Evolutionary conservation across 2,113 vertebrate genomes (phyloP), one percentile per base, ranked within the genome.

Genomic region (Pterophyllum scalare): DNA sequence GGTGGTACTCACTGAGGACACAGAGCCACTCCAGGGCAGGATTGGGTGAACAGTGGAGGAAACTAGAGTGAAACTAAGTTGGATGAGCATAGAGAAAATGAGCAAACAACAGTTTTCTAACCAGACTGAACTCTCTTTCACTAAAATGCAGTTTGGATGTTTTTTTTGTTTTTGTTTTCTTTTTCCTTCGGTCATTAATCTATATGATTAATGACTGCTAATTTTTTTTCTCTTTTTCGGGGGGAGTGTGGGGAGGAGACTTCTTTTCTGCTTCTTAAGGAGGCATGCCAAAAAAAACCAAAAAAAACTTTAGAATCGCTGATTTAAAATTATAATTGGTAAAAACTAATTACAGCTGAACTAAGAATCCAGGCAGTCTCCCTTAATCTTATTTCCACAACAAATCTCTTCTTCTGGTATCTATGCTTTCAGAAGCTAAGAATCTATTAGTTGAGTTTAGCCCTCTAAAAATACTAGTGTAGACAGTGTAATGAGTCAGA

Each of bases 401-500:
- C 80, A 79, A 89, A 82, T 26, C 46, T 58, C 7, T 4, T 56
- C 22, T 86, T 89, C 28, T 67, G 82, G 38, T 43, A 78, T 70
- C 19, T 81, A 61, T 67, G 80, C 77, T 86, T 67, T 92, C 70
- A 87, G 62, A 84, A 74, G 77, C 61, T 46, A 84, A 88, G 15
- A 83, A 80, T 77, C 26, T 28, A 70, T 86, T 79, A 79, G 81
- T 88, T 80, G 75, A 79, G 49, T 80, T 82, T 43, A 77, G 14
- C 35, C 38, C 22, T 33, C 76, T 77, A 77, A 89, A 90, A 88
- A 87, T 76, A 87, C 58, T 65, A 75, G 28, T 20, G 12, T 3
- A 76, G 78, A 26, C 26, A 38, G n/a, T 60, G 19, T 84, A 85
- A 90, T 86, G 86, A 87, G 84, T 91, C 20, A 84, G 28, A 83